A percentile compares a stretch with the other conserved stretches of the same genome.
Conservation (phyloP, 1,140 invertebrate genomes). For the Marisa cornuarietis region DNA sequence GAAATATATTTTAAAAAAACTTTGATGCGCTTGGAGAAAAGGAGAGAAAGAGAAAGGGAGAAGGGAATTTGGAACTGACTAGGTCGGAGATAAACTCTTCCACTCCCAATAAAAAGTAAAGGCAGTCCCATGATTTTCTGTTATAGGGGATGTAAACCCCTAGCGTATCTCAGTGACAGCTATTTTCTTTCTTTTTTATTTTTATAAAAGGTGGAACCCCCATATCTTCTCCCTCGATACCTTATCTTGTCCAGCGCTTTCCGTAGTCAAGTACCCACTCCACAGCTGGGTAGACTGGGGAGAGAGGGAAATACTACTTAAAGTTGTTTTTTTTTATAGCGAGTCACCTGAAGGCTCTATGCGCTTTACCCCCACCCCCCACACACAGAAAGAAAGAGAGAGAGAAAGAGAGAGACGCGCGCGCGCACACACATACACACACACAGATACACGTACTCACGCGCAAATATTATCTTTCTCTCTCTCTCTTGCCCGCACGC, state of each 20-base stretch:
- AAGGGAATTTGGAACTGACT: not conserved
- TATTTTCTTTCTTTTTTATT: too few species aligned
- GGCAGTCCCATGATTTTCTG: not conserved
- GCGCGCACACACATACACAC: not conserved
- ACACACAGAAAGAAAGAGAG: too few species aligned
- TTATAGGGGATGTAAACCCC: not conserved
- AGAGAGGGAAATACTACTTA: not conserved
- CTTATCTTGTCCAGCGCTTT: not conserved
- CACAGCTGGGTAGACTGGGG: not conserved
- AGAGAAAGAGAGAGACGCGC: too few species aligned
- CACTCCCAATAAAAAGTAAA: not conserved
- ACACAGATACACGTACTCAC: not conserved
- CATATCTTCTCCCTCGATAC: not conserved
- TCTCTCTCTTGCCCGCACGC: not conserved
- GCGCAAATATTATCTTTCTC: not conserved
- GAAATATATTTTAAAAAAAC: slow-evolving; percentile 12
- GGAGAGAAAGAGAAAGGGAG: slow-evolving; percentile 2
- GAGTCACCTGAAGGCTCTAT: not conserved
- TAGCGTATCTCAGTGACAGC: too few species aligned
- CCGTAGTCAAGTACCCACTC: not conserved
- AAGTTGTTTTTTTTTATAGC: not conserved
- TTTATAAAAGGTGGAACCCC: not conserved
- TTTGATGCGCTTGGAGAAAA: not conserved
- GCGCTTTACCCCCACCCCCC: not conserved
- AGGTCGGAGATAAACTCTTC: not conserved